Percentiles rank a stretch among this genome's conserved stretches.
Evolutionary conservation across 92 coral and sea anemone genomes (phyloP).

Genomic region (Zoanthus solanderi): DNA sequence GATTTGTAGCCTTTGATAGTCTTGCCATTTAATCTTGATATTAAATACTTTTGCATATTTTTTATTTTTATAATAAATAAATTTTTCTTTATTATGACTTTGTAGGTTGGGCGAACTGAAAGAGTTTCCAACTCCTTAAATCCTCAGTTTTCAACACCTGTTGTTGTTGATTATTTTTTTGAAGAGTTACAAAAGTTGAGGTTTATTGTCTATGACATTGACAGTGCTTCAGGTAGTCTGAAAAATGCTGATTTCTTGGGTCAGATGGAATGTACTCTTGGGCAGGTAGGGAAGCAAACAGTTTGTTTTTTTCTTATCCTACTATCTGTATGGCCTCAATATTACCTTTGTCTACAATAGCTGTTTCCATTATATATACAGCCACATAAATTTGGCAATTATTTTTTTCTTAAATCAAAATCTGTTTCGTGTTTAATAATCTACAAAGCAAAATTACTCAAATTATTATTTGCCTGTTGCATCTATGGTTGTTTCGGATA

Average conservation of each 20-base stretch:
- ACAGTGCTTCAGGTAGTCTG: constrained; percentile 72
- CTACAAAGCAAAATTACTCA: too few relatives aligned
- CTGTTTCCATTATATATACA: too few relatives aligned
- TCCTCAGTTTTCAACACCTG: constrained; percentile 85
- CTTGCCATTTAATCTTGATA: neutral
- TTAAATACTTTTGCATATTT: neutral
- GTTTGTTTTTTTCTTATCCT: too few relatives aligned
- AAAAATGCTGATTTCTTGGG: constrained; percentile 97
- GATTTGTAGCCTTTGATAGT: too few relatives aligned
- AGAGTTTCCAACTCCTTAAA: constrained; percentile 82
- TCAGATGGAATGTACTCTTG: constrained; percentile 89
- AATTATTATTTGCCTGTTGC: too few relatives aligned
- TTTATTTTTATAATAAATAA: neutral
- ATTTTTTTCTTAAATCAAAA: too few relatives aligned
- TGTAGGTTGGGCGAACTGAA: constrained; percentile 98
- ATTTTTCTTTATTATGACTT: neutral
- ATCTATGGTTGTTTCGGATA: too few relatives aligned
- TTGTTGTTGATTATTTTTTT: constrained; percentile 88
- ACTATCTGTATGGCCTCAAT: too few relatives aligned
- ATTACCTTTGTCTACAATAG: too few relatives aligned
- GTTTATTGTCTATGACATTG: constrained; percentile 90
- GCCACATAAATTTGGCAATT: too few relatives aligned
- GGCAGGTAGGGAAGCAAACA: constrained; percentile 74
- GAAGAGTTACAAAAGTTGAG: constrained; percentile 95
- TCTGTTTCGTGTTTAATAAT: too few relatives aligned